Conservation (phyloP, 2,113 vertebrate genomes). For the Oenanthe melanoleuca region DNA sequence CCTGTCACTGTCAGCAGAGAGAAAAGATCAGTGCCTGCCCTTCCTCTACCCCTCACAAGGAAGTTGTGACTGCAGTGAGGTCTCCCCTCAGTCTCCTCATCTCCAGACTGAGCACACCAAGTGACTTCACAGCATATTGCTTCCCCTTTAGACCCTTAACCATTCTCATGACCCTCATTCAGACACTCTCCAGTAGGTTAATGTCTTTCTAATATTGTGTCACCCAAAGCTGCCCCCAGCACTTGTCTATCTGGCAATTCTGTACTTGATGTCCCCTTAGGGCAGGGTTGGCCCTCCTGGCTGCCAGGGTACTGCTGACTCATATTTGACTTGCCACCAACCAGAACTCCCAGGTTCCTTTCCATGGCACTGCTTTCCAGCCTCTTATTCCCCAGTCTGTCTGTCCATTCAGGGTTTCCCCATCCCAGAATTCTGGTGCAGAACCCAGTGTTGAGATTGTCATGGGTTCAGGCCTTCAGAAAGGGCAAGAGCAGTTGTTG, state of each 20-base stretch:
- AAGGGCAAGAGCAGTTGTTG: too few species aligned
- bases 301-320: background rate
- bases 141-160: background rate
- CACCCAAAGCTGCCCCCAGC: accelerated
- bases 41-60: accelerated
- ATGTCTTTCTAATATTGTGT: background rate
- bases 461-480: too few species aligned
- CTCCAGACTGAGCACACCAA: background rate
- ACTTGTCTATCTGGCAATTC: accelerated
- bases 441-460: background rate
- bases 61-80: accelerated
- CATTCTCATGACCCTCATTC: background rate
- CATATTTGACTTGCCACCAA: accelerated
- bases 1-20: background rate
- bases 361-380: background rate
- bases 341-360: background rate
- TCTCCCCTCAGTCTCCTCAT: background rate
- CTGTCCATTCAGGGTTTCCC: background rate
- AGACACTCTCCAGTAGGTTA: background rate
- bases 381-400: background rate
- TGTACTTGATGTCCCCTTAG: background rate
- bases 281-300: accelerated
- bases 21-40: background rate
- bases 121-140: background rate
- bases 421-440: too few species aligned